Conservation (phyloP, 2,797 vertebrate species). For the Petrocephalus sullivani region DNA sequence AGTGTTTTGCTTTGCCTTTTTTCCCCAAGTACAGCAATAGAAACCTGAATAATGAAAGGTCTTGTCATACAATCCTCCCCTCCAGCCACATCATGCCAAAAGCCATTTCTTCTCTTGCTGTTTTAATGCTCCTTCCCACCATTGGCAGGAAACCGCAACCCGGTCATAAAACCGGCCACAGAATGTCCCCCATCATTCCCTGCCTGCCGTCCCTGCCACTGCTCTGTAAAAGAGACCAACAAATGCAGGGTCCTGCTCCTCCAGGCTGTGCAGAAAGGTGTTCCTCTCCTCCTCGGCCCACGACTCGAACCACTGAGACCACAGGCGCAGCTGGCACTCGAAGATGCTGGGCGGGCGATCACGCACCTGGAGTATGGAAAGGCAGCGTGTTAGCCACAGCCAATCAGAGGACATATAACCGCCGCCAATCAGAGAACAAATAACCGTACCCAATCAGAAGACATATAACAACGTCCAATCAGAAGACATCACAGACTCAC, state of each 20-base stretch:
- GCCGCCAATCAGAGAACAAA: neutral
- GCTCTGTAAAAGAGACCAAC: conserved; percentile 72
- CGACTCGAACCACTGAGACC: conserved; percentile 87
- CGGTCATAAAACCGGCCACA: neutral
- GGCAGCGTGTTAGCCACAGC: neutral
- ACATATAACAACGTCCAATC: neutral
- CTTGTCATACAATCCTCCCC: neutral
- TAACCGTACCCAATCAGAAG: neutral
- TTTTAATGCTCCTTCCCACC: neutral
- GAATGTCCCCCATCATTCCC: neutral
- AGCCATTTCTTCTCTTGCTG: neutral
- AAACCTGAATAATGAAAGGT: neutral
- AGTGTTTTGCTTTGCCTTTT: neutral
- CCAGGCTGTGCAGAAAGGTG: conserved; percentile 72
- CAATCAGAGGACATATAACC: neutral
- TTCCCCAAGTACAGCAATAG: neutral
- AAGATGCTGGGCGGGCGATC: conserved; percentile 77
- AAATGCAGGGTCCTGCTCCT: conserved; percentile 69
- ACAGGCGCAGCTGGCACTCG: conserved; percentile 83
- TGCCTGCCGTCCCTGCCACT: conserved; percentile 71
- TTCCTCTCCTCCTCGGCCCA: conserved; percentile 84
- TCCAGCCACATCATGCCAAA: neutral
- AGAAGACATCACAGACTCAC: no score
- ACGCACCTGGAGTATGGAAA: conserved; percentile 52
- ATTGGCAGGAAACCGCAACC: neutral